Conservation (phyloP, 2,797 vertebrate genomes). For the Rhynchonycteris naso region DNA sequence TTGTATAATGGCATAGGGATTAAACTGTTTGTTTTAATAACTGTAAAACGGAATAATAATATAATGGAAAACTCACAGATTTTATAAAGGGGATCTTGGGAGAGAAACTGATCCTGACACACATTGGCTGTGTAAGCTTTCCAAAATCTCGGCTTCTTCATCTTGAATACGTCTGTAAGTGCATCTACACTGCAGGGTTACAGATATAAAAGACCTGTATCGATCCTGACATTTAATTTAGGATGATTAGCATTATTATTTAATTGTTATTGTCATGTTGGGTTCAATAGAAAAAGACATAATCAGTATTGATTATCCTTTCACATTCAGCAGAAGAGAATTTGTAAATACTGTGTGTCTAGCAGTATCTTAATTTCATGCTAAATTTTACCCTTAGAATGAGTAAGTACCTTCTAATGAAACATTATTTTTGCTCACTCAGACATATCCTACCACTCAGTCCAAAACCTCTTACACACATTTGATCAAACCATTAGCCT, state of each 20-base stretch:
- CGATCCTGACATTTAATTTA: not conserved
- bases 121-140: not conserved
- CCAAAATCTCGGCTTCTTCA: not conserved
- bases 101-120: not conserved
- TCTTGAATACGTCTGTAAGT: not conserved
- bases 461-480: not conserved
- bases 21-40: not conserved
- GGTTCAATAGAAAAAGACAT: not conserved
- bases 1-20: not conserved
- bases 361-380: conserved; percentile 36
- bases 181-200: not conserved
- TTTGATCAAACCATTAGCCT: not conserved
- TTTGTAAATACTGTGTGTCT: not conserved
- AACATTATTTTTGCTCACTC: not conserved
- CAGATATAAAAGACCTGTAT: not conserved
- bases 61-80: not conserved
- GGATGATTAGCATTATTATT: not conserved
- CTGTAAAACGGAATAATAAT: not conserved
- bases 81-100: not conserved
- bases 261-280: not conserved
- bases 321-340: not conserved
- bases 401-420: conserved; percentile 43
- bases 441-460: not conserved
- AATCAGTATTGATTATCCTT: not conserved
- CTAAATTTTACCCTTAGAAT: conserved; percentile 34